Conservation (phyloP, 2,888 invertebrate species). For the Erebia epiphron region DNA sequence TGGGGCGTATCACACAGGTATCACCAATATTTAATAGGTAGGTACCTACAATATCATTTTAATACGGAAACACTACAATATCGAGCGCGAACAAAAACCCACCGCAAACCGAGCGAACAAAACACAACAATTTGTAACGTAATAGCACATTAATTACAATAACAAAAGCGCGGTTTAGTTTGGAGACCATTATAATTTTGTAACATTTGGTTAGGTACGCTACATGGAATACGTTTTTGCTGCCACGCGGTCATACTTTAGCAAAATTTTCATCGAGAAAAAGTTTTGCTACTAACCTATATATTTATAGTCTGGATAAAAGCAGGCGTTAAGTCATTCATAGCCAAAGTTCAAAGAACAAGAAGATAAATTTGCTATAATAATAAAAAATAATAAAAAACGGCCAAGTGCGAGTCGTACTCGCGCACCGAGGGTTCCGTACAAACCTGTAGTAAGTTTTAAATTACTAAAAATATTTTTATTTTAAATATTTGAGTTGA, state of each 20-base stretch:
- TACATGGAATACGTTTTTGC: slow-evolving; percentile 1
- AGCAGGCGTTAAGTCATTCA: too few species aligned
- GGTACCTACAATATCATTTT: neutral
- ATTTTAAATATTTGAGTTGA: too few species aligned
- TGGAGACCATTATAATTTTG: neutral
- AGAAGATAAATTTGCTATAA: too few species aligned
- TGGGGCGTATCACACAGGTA: too few species aligned
- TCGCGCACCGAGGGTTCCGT: too few species aligned
- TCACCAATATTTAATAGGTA: too few species aligned
- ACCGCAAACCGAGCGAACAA: neutral
- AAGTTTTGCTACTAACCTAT: neutral
- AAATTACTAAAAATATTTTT: too few species aligned
- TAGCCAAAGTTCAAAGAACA: too few species aligned
- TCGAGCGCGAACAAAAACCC: neutral
- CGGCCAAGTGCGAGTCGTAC: too few species aligned
- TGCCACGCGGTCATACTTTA: neutral
- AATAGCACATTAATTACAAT: slow-evolving; percentile 7
- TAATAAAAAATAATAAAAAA: too few species aligned
- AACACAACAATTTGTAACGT: neutral
- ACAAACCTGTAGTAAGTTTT: too few species aligned
- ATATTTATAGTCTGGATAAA: too few species aligned
- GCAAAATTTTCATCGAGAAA: neutral
- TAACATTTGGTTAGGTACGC: neutral
- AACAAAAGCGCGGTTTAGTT: neutral
- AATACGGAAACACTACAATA: neutral